Conservation (phyloP, 1,140 invertebrate genomes). For the Drosophila asahinai region DNA sequence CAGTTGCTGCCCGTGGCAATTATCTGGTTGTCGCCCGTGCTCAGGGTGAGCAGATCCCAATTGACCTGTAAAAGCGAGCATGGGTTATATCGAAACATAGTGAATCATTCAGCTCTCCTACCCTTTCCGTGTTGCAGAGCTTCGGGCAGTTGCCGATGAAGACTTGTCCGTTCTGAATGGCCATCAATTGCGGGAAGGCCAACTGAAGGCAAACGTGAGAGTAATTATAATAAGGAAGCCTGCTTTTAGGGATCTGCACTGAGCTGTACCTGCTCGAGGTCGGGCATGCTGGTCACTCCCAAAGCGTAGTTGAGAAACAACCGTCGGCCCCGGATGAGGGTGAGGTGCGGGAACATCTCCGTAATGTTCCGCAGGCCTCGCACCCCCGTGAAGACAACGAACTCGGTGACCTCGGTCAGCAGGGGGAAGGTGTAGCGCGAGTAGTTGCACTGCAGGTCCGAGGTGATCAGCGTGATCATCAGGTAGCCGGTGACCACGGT, state of each 20-base stretch:
- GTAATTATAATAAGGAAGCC: no score
- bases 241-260: not conserved
- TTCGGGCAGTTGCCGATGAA: slow-evolving; percentile 70
- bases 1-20: slow-evolving; percentile 49
- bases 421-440: slow-evolving; percentile 52
- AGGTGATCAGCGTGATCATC: slow-evolving; percentile 83
- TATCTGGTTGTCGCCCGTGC: slow-evolving; percentile 66
- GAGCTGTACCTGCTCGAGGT: slow-evolving; percentile 57
- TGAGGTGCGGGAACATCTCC: slow-evolving; percentile 96
- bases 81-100: not conserved
- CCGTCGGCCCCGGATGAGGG: slow-evolving; percentile 95
- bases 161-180: slow-evolving; percentile 77
- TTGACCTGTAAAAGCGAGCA: slow-evolving; percentile 52
- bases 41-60: slow-evolving; percentile 74
- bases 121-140: slow-evolving; percentile 64
- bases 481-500: slow-evolving; percentile 94
- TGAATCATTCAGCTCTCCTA: slow-evolving; percentile 19
- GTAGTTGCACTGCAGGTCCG: slow-evolving; percentile 42
- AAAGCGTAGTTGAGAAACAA: slow-evolving; percentile 96
- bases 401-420: slow-evolving; percentile 88
- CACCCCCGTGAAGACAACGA: slow-evolving; percentile 88
- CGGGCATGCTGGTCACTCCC: slow-evolving; percentile 86
- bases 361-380: slow-evolving; percentile 91
- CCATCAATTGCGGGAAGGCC: slow-evolving; percentile 67
- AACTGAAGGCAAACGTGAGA: slow-evolving; percentile 42